Base-by-base conservation (phyloP, 1,140 invertebrate species). In the Apis dorsata region DNA sequence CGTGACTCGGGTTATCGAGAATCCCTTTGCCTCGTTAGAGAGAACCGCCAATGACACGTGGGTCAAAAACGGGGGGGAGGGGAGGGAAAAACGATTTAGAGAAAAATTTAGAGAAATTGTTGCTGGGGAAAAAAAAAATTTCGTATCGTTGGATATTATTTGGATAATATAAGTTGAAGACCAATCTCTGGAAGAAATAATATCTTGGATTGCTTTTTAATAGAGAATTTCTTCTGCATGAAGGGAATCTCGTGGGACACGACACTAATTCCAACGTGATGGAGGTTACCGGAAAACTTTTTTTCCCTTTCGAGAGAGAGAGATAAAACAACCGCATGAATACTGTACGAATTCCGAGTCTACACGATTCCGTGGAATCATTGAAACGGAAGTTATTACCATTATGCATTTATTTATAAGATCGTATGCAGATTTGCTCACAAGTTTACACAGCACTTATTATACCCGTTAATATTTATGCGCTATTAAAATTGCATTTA, bases 1-100 rank as follows among this genome's bases (percentile, higher is more conserved):
- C 86, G 85, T 87, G 86, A 87, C 59, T 51, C 59, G 28, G 57
- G 72, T 53, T 76, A 81, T 85, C 77, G 76, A 70, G 73, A 28
- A 68, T 57, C 24, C 60, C 57, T 34, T 34, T 81, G 15, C 55
- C 9, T 15, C 17, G 19, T 21, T 17, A 2, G 15, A 53, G 34
- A 10, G 69, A 78, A 66, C 63, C 44, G n/a, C 49, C 9, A 0
- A 21, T 12, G 49, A 60, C 8, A 49, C 59, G 21, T 13, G 21
- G 34, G 34, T 5, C 34, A 44, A 44, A 44, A 44, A 44, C 0
- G 0, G 2, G 34, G 34, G 34, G 34, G 34, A 4, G 34, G 34
- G 5, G 34, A 44, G 34, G 0, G 34, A 44, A 0, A 44, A 44
- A 44, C 34, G 7, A 44, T 44, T 44, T 11, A 44, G 9, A 0